A percentile compares a stretch with the other conserved stretches of the same genome.
These are phyloP conservation scores for Tachysurus vachellii DNA, from an alignment of 2,113 vertebrate species.

Conservation along the genomic window DNA sequence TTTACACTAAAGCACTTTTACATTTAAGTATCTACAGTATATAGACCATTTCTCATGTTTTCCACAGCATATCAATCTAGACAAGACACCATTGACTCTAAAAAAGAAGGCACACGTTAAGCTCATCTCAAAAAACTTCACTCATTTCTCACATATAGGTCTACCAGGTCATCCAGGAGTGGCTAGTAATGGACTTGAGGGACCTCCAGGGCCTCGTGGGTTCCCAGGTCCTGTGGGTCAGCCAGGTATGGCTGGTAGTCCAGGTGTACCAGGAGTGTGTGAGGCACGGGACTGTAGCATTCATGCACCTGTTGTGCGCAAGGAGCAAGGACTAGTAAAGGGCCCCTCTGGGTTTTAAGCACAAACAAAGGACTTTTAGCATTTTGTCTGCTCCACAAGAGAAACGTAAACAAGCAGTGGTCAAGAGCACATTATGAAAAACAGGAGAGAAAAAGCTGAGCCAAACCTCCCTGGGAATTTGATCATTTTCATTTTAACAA, in stretches of 20 bases:
- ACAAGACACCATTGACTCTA: background rate
- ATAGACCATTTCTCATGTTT: background rate
- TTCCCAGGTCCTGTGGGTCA: slow-evolving; percentile 64
- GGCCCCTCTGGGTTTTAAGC: slow-evolving; percentile 65
- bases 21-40: background rate
- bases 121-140: background rate
- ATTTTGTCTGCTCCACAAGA: background rate
- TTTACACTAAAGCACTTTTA: background rate
- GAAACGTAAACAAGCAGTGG: background rate
- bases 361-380: background rate
- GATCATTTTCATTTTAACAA: slow-evolving; percentile 10
- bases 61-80: background rate
- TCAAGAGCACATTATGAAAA: slow-evolving; percentile 23
- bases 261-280: slow-evolving; percentile 67
- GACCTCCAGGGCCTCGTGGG: slow-evolving; percentile 63
- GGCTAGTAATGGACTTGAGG: slow-evolving; percentile 65
- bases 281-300: slow-evolving; percentile 73
- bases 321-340: slow-evolving; percentile 75
- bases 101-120: background rate
- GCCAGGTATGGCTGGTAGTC: slow-evolving; percentile 54
- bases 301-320: slow-evolving; percentile 66
- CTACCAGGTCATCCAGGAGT: slow-evolving; percentile 65
- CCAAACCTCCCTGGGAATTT: slow-evolving; percentile 32
- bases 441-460: slow-evolving; percentile 17
- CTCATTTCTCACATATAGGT: slow-evolving; percentile 56